Conservation (phyloP, 2,888 invertebrate genomes). For the Dione juno region DNA sequence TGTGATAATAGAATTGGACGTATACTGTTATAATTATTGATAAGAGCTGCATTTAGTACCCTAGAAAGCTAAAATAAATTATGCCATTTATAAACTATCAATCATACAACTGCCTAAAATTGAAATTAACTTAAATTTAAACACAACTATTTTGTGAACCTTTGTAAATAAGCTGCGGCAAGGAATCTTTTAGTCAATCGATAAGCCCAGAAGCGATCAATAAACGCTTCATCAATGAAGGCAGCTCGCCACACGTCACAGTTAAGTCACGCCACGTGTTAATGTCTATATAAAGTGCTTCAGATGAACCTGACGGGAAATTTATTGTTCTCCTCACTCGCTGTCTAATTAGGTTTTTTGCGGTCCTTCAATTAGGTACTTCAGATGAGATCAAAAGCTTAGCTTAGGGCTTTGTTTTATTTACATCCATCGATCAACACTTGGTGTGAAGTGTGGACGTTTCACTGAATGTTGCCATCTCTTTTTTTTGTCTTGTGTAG, state of each 20-base stretch:
- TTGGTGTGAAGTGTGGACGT: neutral
- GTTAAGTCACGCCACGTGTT: no score
- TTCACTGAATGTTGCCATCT: conserved; percentile 1
- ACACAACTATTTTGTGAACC: no score
- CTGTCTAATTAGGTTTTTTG: conserved; percentile 34
- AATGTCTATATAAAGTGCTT: conserved; percentile 9
- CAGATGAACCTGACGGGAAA: conserved; percentile 31
- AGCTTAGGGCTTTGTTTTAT: conserved; percentile 2
- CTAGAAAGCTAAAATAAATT: no score
- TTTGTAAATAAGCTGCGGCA: no score
- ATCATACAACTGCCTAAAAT: no score
- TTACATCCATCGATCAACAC: conserved; percentile 14
- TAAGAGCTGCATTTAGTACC: no score
- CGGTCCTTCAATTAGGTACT: conserved; percentile 19
- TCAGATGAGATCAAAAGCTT: conserved; percentile 26
- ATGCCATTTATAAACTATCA: no score
- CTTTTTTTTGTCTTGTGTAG: neutral
- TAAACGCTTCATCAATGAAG: conserved; percentile 7
- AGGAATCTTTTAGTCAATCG: neutral
- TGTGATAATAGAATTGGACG: no score
- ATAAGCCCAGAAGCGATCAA: neutral
- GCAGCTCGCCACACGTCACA: neutral
- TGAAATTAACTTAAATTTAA: no score
- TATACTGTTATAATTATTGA: no score
- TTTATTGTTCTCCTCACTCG: conserved; percentile 46